phyloP scores from a whole-genome alignment of 2,888 invertebrate species.

The Nephrotoma appendiculata region DNA sequence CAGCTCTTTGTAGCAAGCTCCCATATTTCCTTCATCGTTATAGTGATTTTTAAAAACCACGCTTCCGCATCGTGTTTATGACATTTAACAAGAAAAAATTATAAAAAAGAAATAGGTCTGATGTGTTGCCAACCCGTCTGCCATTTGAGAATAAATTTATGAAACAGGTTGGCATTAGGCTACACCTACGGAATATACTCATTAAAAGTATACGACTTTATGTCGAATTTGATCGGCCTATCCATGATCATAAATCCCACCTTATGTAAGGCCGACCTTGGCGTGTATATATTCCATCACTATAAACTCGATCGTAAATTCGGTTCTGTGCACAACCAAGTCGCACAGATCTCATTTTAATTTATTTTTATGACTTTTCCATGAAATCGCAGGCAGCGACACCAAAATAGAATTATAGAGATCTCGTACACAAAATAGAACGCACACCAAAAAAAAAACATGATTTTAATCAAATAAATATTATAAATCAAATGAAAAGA shows the following conservation, averaged over 20 bases:
- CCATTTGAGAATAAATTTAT: background rate
- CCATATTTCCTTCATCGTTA: too few species aligned
- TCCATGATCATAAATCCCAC: too few species aligned
- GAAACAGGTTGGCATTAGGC: background rate
- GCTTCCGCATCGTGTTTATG: too few species aligned
- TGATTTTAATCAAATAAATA: background rate
- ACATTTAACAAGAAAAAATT: background rate
- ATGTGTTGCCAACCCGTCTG: background rate
- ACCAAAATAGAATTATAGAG: background rate
- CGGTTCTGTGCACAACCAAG: background rate
- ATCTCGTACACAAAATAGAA: background rate
- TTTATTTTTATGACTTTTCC: background rate
- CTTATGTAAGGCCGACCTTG: background rate
- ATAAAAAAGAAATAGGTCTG: background rate
- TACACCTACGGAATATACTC: background rate
- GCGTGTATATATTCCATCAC: background rate
- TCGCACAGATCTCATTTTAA: background rate
- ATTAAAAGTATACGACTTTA: too few species aligned
- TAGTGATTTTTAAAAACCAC: too few species aligned
- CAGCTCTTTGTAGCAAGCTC: too few species aligned
- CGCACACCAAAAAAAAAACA: background rate
- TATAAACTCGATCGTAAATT: background rate
- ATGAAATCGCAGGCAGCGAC: background rate
- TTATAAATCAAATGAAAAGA: background rate
- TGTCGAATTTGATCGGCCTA: too few species aligned